phyloP scores from a whole-genome alignment of 1,140 invertebrate species.

The roundworm (Caenorhabditis elegans) region DNA sequence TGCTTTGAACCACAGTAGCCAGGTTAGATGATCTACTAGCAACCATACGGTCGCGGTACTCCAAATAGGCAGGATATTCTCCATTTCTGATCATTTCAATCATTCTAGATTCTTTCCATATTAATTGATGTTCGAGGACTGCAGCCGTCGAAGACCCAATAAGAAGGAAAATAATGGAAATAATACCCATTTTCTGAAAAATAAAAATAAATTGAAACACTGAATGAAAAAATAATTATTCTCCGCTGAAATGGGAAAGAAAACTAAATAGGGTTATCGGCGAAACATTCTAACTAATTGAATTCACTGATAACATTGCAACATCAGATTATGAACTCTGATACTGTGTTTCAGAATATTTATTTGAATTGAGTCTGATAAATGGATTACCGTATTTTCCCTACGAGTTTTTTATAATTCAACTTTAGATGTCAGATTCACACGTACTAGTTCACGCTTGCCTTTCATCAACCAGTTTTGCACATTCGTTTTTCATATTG shows the following conservation, averaged over 20 bases:
- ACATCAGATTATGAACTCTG: conserved; percentile 30
- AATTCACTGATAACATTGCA: not conserved
- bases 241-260: too few relatives aligned
- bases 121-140: conserved; percentile 6
- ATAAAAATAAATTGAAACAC: too few relatives aligned
- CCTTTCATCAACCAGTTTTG: too few relatives aligned
- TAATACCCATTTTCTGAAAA: not conserved
- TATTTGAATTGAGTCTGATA: too few relatives aligned
- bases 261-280: not conserved
- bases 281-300: not conserved
- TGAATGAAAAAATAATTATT: too few relatives aligned
- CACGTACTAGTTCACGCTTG: too few relatives aligned
- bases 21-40: not conserved
- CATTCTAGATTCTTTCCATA: conserved; percentile 5
- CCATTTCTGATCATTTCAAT: not conserved
- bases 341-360: not conserved
- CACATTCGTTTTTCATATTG: not conserved
- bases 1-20: not conserved
- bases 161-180: not conserved
- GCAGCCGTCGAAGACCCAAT: not conserved
- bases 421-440: too few relatives aligned
- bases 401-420: too few relatives aligned
- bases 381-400: not conserved
- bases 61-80: conserved; percentile 5
- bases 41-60: not conserved